A percentile compares a stretch with the other conserved stretches of the same genome.
Evolutionary conservation across 2,888 invertebrate genomes (phyloP).

Genomic region (Eristalis arbustorum): DNA sequence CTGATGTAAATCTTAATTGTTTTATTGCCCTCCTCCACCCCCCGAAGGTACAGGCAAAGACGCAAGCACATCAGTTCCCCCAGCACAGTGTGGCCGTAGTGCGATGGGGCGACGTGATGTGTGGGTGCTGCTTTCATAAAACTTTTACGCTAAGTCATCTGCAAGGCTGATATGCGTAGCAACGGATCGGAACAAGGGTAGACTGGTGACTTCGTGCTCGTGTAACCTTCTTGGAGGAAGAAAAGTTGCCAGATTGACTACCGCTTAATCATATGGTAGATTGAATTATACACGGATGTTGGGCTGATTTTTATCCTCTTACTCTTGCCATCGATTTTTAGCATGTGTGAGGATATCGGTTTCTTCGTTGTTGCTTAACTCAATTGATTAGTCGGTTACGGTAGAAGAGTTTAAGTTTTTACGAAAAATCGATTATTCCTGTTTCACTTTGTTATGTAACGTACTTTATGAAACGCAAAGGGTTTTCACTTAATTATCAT

Average conservation of each 20-base stretch:
- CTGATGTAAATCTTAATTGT: conserved; percentile 60
- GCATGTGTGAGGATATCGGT: conserved; percentile 12
- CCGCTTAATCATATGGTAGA: conserved; percentile 54
- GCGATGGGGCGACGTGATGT: neutral
- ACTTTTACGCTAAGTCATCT: conserved; percentile 38
- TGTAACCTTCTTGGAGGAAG: conserved; percentile 12
- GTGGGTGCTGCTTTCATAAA: conserved; percentile 7
- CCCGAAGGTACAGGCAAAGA: neutral
- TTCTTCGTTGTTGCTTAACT: conserved; percentile 19
- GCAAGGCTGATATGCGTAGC: conserved; percentile 22
- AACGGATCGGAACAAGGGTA: conserved; percentile 16
- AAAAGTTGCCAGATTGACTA: conserved; percentile 54
- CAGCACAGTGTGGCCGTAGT: neutral
- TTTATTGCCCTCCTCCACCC: conserved; percentile 37
- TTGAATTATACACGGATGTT: conserved; percentile 52
- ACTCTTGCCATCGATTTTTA: neutral
- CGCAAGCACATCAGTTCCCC: conserved; percentile 5
- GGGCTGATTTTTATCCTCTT: conserved; percentile 16
- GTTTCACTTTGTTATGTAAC: conserved; percentile 17
- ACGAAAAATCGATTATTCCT: conserved; percentile 47
- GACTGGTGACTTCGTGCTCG: conserved; percentile 39
- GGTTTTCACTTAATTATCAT: conserved; percentile 13
- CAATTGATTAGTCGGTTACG: conserved; percentile 45
- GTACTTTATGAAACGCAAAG: neutral
- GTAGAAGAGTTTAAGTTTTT: conserved; percentile 23